Evolutionary conservation across 2,888 invertebrate species (phyloP).

Genomic region (Keiferia lycopersicella): DNA sequence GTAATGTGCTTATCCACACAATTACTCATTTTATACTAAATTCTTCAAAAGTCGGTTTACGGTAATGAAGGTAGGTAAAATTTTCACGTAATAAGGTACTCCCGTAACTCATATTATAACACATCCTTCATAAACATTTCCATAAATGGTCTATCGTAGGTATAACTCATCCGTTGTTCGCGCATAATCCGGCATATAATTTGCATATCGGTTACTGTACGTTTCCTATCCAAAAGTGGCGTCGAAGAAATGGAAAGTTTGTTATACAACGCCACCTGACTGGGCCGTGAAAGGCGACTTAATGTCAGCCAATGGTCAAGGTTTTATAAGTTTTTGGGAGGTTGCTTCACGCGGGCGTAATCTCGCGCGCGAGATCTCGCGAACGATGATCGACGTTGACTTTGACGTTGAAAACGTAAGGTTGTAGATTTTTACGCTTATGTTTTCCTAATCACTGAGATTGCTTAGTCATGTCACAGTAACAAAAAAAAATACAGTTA

Average conservation of each 20-base stretch:
- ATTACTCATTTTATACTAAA: no score
- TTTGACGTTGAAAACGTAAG: conserved; percentile 29
- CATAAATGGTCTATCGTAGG: background rate
- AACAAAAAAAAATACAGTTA: background rate
- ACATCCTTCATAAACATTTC: background rate
- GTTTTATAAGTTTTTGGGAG: conserved; percentile 66
- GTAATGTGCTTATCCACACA: background rate
- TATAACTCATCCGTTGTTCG: conserved; percentile 18
- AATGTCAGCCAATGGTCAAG: conserved; percentile 80
- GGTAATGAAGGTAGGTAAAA: no score
- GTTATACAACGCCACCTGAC: conserved; percentile 78
- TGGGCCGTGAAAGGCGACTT: conserved; percentile 76
- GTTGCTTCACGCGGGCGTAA: conserved; percentile 63
- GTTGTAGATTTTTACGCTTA: background rate
- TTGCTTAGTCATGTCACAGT: background rate
- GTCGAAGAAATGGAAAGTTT: conserved; percentile 76
- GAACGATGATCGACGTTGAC: conserved; percentile 47
- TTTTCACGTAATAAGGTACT: no score
- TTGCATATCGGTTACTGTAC: conserved; percentile 25
- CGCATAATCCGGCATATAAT: conserved; percentile 1
- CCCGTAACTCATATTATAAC: no score
- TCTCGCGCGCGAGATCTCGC: conserved; percentile 40
- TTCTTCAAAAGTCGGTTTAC: background rate
- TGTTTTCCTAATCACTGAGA: conserved; percentile 5
- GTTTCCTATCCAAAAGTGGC: conserved; percentile 21